Evolutionary conservation across 2,113 vertebrate genomes (phyloP).

Genomic region (Caracal caracal): DNA sequence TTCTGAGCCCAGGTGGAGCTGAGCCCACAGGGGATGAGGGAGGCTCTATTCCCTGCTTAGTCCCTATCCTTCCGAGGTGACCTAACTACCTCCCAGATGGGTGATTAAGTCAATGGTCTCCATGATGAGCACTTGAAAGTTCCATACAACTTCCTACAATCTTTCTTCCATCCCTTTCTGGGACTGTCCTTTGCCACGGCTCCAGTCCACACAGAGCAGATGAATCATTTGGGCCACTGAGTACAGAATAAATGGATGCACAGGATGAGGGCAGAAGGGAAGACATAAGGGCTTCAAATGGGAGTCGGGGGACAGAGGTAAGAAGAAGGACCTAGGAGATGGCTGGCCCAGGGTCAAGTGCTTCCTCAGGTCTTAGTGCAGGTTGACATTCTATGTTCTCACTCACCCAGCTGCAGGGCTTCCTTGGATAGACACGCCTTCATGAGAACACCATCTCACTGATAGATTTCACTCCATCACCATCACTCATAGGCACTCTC

Average conservation of each 20-base stretch:
- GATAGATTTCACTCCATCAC: not conserved
- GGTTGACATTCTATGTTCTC: no score
- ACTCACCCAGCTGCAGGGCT: not conserved
- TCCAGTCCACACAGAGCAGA: not conserved
- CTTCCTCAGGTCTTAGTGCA: not conserved
- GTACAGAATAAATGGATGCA: not conserved
- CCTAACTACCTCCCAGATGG: not conserved
- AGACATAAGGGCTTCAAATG: not conserved
- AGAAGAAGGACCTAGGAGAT: not conserved
- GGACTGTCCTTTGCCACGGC: not conserved
- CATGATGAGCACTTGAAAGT: not conserved
- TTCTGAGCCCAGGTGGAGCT: not conserved
- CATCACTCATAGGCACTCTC: not conserved
- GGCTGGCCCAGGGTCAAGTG: not conserved
- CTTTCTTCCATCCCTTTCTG: not conserved
- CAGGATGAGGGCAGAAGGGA: not conserved
- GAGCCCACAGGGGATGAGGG: not conserved
- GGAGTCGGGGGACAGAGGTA: not conserved
- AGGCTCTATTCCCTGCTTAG: not conserved
- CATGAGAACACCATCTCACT: not conserved
- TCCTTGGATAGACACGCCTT: not conserved
- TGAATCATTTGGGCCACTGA: not conserved
- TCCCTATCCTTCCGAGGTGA: not conserved
- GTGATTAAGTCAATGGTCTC: not conserved
- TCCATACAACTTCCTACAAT: not conserved